Conservation (phyloP, 2,797 vertebrate genomes). For the Mycteria americana region DNA sequence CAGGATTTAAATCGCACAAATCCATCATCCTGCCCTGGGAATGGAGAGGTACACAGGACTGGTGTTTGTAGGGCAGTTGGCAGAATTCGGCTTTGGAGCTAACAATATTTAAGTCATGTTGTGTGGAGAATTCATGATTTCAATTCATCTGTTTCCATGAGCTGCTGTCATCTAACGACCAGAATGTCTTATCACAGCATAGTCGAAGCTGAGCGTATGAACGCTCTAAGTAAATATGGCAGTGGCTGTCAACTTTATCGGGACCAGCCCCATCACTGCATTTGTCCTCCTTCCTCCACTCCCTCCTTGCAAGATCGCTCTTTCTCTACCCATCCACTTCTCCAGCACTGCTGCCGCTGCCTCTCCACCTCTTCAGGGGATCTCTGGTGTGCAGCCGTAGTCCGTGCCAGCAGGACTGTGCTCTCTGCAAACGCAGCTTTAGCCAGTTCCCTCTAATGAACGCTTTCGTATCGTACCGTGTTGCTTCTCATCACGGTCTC, state of each 20-base stretch:
- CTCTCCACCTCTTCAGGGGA: neutral
- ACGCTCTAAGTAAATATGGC: neutral
- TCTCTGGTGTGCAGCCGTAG: neutral
- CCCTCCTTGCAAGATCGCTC: neutral
- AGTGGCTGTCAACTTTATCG: neutral
- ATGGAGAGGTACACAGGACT: rapidly evolving
- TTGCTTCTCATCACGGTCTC: rapidly evolving
- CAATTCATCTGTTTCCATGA: neutral
- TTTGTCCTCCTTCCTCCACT: neutral
- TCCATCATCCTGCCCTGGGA: neutral
- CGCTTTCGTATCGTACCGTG: rapidly evolving
- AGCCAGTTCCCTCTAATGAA: neutral
- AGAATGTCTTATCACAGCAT: neutral
- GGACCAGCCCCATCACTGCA: neutral
- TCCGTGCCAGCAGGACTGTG: neutral
- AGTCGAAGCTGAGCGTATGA: neutral
- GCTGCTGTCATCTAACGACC: neutral
- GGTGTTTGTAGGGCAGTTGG: neutral
- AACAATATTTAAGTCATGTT: neutral
- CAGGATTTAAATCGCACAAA: neutral
- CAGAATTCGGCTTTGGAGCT: neutral
- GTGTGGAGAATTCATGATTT: neutral
- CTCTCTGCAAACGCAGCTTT: neutral
- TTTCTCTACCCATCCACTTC: neutral
- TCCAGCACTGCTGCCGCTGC: neutral